Evolutionary conservation across 2,888 invertebrate genomes (phyloP).

Genomic region (Drosophila meridiana): DNA sequence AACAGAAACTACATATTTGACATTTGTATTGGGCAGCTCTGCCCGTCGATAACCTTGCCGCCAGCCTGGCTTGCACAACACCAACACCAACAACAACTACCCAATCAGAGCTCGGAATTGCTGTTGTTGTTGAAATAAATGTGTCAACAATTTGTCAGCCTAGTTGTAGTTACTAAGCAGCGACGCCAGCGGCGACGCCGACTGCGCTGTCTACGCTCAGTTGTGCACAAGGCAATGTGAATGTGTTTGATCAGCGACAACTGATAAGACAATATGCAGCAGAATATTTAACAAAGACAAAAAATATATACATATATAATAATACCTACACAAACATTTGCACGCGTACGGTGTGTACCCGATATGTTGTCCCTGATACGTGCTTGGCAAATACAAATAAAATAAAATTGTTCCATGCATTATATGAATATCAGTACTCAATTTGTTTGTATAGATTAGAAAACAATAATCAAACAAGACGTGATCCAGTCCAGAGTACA

Average conservation of each 20-base stretch:
- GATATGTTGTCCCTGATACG: not conserved
- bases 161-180: slow-evolving; percentile 61
- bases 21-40: slow-evolving; percentile 46
- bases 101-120: slow-evolving; percentile 34
- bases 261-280: slow-evolving; percentile 35
- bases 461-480: not conserved
- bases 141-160: slow-evolving; percentile 70
- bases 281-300: slow-evolving; percentile 10
- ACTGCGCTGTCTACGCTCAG: slow-evolving; percentile 48
- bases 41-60: slow-evolving; percentile 66
- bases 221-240: slow-evolving; percentile 55
- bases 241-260: slow-evolving; percentile 30
- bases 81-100: slow-evolving; percentile 24
- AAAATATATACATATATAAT: not conserved
- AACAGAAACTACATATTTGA: slow-evolving; percentile 20
- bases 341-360: slow-evolving; percentile 5
- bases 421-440: not conserved
- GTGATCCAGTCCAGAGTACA: not conserved
- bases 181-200: slow-evolving; percentile 32
- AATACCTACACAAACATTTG: slow-evolving; percentile 4
- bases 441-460: slow-evolving; percentile 8
- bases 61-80: slow-evolving; percentile 49
- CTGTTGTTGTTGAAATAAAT: slow-evolving; percentile 46
- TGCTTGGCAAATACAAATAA: not conserved
- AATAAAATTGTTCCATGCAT: not conserved